Evolutionary conservation across 2,888 invertebrate species (phyloP), one percentile per base, ranked within the genome.

Genomic region (Apodemia hepburni): DNA sequence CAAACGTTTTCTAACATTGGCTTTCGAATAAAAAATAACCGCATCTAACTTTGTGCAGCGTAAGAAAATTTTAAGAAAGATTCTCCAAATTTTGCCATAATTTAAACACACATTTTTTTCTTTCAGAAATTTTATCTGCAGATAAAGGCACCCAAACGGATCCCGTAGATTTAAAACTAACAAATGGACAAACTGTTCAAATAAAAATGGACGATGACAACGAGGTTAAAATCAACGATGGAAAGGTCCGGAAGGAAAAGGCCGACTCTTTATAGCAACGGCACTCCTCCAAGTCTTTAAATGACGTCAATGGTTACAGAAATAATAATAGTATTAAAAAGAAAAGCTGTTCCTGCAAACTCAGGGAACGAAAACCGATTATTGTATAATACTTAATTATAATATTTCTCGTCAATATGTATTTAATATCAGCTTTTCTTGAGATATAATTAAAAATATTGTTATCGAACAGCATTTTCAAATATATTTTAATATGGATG

Each of bases 331-430:
- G 79, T 60, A 76, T 78, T 72, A 75, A 80, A 69, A 85, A 85
- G 70, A 87, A 88, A 71, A 85, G 84, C 71, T 90, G 90, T 70
- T 90, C 90, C 35, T 90, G 90, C 74, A 88, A 81, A 73, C 70
- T 84, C 61, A 84, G 82, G 61, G 86, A 82, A 68, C 71, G 90
- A n/a, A 84, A 81, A 71, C 90, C 90, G 0, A 81, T 91, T 29
- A 70, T 90, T 64, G 90, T 88, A 29, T 88, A 73, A 18, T 18
- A 22, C 22, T 22, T 22, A 12, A 12, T 38, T 12, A 38, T 12
- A 38, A 12, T 2, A 38, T 38, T 38, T 38, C 0, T 38, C 11
- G 11, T 38, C 38, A 38, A 38, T 38, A 9, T 38, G 3, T 38
- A 8, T 33, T 33, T 38, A 38, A 38, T 38, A 38, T 11, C 3